Evolutionary conservation across 2,113 vertebrate genomes (phyloP).

Genomic region (Brachyistius frenatus): DNA sequence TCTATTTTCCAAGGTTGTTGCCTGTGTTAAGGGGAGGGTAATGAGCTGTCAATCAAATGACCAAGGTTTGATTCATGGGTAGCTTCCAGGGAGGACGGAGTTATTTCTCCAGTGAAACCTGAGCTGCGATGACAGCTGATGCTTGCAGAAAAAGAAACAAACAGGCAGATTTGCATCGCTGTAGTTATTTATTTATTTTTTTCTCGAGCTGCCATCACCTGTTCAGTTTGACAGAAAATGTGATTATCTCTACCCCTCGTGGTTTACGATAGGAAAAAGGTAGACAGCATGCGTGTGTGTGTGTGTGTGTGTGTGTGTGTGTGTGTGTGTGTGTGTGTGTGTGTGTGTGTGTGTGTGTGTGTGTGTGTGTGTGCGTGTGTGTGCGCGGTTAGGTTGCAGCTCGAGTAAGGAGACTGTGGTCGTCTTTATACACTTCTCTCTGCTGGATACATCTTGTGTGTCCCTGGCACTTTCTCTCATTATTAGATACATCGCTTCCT

Average conservation of each 20-base stretch:
- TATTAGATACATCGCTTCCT: conserved; percentile 69
- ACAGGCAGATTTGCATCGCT: conserved; percentile 65
- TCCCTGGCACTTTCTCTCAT: conserved; percentile 72
- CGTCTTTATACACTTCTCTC: conserved; percentile 27
- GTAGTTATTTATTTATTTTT: neutral
- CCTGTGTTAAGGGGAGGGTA: conserved; percentile 68
- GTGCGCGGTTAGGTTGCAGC: neutral
- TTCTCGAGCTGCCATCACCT: conserved; percentile 59
- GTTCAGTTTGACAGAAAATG: conserved; percentile 66
- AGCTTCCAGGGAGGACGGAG: conserved; percentile 50
- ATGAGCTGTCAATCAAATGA: conserved; percentile 80
- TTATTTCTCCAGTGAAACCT: conserved; percentile 56
- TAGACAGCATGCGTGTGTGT: neutral
- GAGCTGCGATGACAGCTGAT: conserved; percentile 63
- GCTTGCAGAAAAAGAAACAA: conserved; percentile 66
- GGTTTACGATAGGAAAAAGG: conserved; percentile 11
- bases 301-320: too few species aligned
- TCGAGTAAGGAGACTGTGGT: conserved; percentile 17
- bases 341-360: too few species aligned
- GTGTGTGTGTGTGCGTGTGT: neutral
- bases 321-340: neutral
- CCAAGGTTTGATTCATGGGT: conserved; percentile 52
- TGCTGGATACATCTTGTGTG: conserved; percentile 50
- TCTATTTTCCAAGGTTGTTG: conserved; percentile 71
- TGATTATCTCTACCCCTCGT: conserved; percentile 62